A percentile compares a stretch with the other conserved stretches of the same genome.
Evolutionary conservation across 2,113 vertebrate genomes (phyloP).

Genomic region (Paraplagusia blochii): DNA sequence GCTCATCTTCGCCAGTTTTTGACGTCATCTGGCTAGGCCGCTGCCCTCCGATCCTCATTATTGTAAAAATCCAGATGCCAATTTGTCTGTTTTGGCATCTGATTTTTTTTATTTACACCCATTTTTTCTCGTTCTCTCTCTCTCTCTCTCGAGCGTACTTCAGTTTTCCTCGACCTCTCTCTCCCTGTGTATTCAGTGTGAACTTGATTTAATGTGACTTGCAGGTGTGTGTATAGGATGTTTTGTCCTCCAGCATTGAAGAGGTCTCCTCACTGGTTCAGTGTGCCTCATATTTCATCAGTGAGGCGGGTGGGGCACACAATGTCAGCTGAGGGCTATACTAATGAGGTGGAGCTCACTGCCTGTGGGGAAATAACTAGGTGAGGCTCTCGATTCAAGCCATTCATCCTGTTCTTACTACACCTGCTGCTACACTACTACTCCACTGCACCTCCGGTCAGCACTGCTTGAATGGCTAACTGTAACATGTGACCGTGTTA

Average conservation of each 20-base stretch:
- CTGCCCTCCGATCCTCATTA: too few relatives aligned
- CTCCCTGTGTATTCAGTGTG: slow-evolving; percentile 1
- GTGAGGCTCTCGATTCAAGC: slow-evolving; percentile 34
- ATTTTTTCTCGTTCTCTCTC: too few relatives aligned
- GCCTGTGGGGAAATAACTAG: slow-evolving; percentile 51
- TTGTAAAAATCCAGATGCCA: too few relatives aligned
- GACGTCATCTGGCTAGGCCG: too few relatives aligned
- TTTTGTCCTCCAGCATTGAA: slow-evolving; percentile 14
- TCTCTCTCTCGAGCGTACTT: too few relatives aligned
- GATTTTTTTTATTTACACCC: too few relatives aligned
- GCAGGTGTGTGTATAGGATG: too few relatives aligned
- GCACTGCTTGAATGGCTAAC: not conserved
- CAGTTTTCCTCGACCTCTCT: too few relatives aligned
- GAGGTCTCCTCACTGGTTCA: slow-evolving; percentile 22
- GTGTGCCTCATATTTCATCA: slow-evolving; percentile 46
- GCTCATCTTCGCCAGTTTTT: too few relatives aligned
- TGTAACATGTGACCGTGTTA: not conserved
- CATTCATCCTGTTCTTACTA: slow-evolving; percentile 42
- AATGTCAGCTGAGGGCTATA: slow-evolving; percentile 45
- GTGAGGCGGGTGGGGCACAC: slow-evolving; percentile 21
- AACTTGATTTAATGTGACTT: slow-evolving; percentile 23
- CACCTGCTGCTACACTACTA: slow-evolving; percentile 23
- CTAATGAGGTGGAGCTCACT: slow-evolving; percentile 44
- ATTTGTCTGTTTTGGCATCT: too few relatives aligned
- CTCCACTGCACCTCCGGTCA: slow-evolving; percentile 4